Percentiles rank a stretch among this genome's conserved stretches.
Conservation (phyloP, 2,797 vertebrate genomes). For the Argya squamiceps region DNA sequence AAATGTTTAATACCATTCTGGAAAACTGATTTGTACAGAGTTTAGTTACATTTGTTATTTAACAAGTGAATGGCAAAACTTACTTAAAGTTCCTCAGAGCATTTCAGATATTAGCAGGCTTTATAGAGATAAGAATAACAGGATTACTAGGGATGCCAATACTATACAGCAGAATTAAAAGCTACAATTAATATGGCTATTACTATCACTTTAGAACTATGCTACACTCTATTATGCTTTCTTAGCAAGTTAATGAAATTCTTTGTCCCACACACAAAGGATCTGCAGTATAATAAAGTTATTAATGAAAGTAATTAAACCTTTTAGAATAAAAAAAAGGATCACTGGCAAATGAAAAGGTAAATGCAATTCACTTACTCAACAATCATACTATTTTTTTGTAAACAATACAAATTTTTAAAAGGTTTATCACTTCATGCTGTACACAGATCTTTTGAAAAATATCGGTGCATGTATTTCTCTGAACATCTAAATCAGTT, state of each 20-base stretch:
- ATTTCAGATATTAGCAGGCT: slow-evolving; percentile 61
- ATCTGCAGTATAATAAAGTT: slow-evolving; percentile 8
- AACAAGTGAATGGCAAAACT: slow-evolving; percentile 51
- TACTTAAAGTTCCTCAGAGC: slow-evolving; percentile 55
- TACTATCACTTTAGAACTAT: slow-evolving; percentile 47
- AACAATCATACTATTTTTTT: slow-evolving; percentile 24
- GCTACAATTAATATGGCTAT: slow-evolving; percentile 49
- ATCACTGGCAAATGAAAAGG: background rate
- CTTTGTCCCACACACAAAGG: slow-evolving; percentile 30
- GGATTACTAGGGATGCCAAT: slow-evolving; percentile 34
- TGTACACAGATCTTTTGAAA: slow-evolving; percentile 28
- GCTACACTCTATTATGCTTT: slow-evolving; percentile 1
- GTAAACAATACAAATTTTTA: slow-evolving; percentile 22
- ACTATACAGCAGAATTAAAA: slow-evolving; percentile 48
- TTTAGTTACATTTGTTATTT: slow-evolving; percentile 54
- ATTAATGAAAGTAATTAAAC: slow-evolving; percentile 50
- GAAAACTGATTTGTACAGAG: slow-evolving; percentile 44
- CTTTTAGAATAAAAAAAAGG: slow-evolving; percentile 37
- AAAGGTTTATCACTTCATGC: slow-evolving; percentile 25
- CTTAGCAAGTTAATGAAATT: slow-evolving; percentile 8
- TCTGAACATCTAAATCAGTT: background rate
- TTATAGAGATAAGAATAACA: slow-evolving; percentile 51
- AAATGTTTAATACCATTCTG: slow-evolving; percentile 43
- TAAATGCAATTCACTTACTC: slow-evolving; percentile 27
- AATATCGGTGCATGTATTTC: slow-evolving; percentile 35